Conservation (phyloP, 2,113 vertebrate genomes). For the Anseranas semipalmata region DNA sequence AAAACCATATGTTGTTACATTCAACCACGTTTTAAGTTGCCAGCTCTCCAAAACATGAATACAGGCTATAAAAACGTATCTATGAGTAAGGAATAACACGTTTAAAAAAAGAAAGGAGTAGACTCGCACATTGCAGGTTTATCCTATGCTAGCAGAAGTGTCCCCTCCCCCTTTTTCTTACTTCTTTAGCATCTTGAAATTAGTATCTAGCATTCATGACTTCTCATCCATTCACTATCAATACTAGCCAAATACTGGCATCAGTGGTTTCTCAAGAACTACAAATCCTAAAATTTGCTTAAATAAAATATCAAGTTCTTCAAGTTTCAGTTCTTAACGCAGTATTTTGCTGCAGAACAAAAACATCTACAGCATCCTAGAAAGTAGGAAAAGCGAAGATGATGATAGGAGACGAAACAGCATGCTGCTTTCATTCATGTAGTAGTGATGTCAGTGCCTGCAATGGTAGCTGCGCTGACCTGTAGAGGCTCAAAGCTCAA, state of each 20-base stretch:
- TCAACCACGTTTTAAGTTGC: not conserved
- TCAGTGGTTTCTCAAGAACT: not conserved
- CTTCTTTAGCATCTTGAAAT: not conserved
- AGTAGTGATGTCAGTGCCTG: slow-evolving; percentile 77
- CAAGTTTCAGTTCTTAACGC: not conserved
- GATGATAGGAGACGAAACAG: slow-evolving; percentile 2
- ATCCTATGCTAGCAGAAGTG: not conserved
- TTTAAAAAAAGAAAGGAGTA: not conserved
- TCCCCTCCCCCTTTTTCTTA: accelerated
- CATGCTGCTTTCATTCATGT: slow-evolving; percentile 68
- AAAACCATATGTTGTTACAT: not conserved
- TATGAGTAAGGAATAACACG: not conserved
- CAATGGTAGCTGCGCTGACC: slow-evolving; percentile 69
- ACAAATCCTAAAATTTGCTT: not conserved
- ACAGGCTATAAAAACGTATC: not conserved
- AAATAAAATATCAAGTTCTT: not conserved
- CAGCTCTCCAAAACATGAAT: not conserved
- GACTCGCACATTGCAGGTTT: not conserved
- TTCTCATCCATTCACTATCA: not conserved
- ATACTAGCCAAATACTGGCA: not conserved
- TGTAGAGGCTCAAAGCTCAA: slow-evolving; percentile 49
- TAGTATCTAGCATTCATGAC: not conserved
- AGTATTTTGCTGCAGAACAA: not conserved
- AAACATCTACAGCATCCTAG: not conserved
- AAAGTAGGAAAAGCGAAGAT: not conserved